Conservation (phyloP, 1,140 invertebrate genomes). For the Agraylea sexmaculata region DNA sequence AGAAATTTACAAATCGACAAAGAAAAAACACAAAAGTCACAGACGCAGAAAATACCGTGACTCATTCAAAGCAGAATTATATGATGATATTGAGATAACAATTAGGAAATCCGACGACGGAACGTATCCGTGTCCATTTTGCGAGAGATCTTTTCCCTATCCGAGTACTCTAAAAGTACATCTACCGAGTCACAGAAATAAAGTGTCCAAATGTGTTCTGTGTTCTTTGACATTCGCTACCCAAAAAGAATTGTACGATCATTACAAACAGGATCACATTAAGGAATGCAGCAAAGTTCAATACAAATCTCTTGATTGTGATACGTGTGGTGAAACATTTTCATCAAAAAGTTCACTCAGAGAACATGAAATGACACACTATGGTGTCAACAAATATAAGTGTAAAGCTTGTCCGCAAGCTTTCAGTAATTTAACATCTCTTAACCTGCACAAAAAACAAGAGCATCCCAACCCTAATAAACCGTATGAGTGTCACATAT, state of each 20-base stretch:
- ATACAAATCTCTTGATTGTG: conserved; percentile 37
- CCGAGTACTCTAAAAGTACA: conserved; percentile 40
- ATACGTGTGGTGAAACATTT: too few species aligned
- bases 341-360: conserved; percentile 47
- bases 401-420: conserved; percentile 53
- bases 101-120: conserved; percentile 10
- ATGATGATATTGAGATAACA: conserved; percentile 12
- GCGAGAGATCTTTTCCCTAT: conserved; percentile 29
- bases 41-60: conserved; percentile 7
- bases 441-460: conserved; percentile 24
- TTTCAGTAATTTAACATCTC: conserved; percentile 39
- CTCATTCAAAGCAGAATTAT: conserved; percentile 6
- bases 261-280: conserved; percentile 26
- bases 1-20: not conserved
- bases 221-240: conserved; percentile 41
- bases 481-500: conserved; percentile 28
- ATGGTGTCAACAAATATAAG: conserved; percentile 55
- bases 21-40: conserved; percentile 7
- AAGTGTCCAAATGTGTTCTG: conserved; percentile 38
- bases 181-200: conserved; percentile 43
- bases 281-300: conserved; percentile 39
- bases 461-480: conserved; percentile 16
- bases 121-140: conserved; percentile 25
- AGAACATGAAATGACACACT: conserved; percentile 46
- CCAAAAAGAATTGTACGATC: conserved; percentile 31